phyloP scores from a whole-genome alignment of 2,797 vertebrate species.

The Mallotus villosus region DNA sequence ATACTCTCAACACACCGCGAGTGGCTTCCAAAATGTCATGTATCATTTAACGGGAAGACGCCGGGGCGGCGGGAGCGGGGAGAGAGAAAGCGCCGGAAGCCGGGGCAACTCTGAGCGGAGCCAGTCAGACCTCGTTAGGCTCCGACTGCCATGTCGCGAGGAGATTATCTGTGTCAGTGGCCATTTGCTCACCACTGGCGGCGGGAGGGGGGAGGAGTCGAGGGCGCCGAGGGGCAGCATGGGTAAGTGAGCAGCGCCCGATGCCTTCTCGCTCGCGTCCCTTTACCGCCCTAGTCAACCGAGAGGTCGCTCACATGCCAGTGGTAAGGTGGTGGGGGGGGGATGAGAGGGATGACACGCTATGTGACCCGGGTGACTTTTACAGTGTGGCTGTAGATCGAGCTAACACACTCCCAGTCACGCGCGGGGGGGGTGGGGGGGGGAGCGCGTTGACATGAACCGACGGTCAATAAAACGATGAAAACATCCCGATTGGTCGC shows the following conservation, averaged over 20 bases:
- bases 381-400: not conserved
- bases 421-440: not conserved
- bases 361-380: slow-evolving; percentile 14
- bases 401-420: not conserved
- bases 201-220: not conserved
- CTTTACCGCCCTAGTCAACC: slow-evolving; percentile 26
- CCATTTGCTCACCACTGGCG: slow-evolving; percentile 75
- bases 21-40: slow-evolving; percentile 6
- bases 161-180: slow-evolving; percentile 77
- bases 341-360: slow-evolving; percentile 23
- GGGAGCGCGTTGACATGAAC: not conserved
- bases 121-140: slow-evolving; percentile 73
- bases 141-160: slow-evolving; percentile 40
- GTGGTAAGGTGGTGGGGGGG: not conserved
- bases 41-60: slow-evolving; percentile 28
- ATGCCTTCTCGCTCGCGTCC: slow-evolving; percentile 40
- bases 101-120: slow-evolving; percentile 50
- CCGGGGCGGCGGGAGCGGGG: not conserved
- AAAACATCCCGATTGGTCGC: not conserved
- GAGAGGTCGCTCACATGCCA: slow-evolving; percentile 5
- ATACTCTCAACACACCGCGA: too few relatives aligned
- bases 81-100: not conserved
- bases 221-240: slow-evolving; percentile 49
- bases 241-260: slow-evolving; percentile 61
- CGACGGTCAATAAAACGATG: not conserved